Base-by-base conservation (phyloP, 2,888 invertebrate species). In the Lamellibrachia columna region DNA sequence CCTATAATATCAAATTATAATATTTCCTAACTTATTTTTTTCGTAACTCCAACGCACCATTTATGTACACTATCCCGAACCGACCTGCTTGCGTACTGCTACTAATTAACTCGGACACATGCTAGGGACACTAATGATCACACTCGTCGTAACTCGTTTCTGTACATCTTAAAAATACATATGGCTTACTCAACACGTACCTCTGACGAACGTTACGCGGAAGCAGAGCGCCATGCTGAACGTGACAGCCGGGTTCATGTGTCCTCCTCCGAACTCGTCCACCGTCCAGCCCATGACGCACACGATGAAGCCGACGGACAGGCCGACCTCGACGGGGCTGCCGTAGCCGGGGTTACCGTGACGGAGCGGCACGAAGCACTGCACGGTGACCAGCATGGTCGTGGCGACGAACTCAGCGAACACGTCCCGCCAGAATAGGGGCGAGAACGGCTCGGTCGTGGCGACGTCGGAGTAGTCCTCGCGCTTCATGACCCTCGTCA, bases 171-270 rank as follows among this genome's bases (percentile, higher is more conserved):
- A 6, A 15, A 75, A 75, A 40, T 40, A 40, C 40, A 40, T 40
- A 40, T 40, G 3, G 22, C 75, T 22, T 22, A 22, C 75, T n/a
- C 22, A 22, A 22, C 75, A 75, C 75, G 15, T 75, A 58, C 55
- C 93, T 90, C 92, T 91, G 3, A 93, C 92, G 8, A 92, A 58
- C 3, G 93, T 93, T 90, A 93, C 91, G 7, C 60, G 90, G 52
- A 11, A 22, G 8, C 22, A 22, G 2, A 93, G 28, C 7, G 75
- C 91, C 92, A 93, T 92, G 40, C 53, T n/a, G 40, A 93, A 22
- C 7, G 75, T 93, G 53, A 93, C 93, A n/a, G 93, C 93, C 2
- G 93, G 93, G 90, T 93, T 93, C 92, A 93, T 92, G 90, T 93
- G 93, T 52, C 90, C 93, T 52, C 93, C 93, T 11, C 93, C 92